Percentiles rank a stretch among this genome's conserved stretches.
Evolutionary conservation across 2,797 vertebrate species (phyloP).

Genomic region (Tragopan temminckii): DNA sequence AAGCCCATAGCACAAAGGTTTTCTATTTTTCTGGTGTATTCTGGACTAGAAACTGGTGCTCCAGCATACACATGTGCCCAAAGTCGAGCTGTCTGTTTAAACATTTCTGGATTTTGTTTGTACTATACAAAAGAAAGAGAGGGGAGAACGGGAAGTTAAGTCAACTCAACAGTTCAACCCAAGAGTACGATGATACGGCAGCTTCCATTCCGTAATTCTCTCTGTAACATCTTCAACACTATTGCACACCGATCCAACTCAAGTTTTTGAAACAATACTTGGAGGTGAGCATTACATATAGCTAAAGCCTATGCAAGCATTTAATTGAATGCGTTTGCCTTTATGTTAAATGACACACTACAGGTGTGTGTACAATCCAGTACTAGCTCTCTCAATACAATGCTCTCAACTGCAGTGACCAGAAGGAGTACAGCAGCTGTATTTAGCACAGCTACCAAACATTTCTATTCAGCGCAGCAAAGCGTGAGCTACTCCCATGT

Average conservation of each 20-base stretch:
- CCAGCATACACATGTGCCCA: conserved; percentile 98
- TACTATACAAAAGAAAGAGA: conserved; percentile 83
- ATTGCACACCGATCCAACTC: not conserved
- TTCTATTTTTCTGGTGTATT: conserved; percentile 99
- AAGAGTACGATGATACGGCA: not conserved
- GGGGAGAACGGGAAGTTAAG: conserved; percentile 5
- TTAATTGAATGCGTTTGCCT: not conserved
- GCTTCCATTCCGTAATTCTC: not conserved
- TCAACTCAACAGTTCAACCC: conserved; percentile 16
- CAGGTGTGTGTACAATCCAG: not conserved
- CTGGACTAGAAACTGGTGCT: conserved; percentile 95
- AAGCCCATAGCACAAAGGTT: conserved; percentile 99
- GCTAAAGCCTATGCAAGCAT: not conserved
- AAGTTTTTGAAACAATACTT: not conserved
- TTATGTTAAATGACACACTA: not conserved
- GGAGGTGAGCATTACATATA: not conserved
- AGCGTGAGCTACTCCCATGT: not conserved
- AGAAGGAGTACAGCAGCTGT: not conserved
- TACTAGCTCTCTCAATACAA: not conserved
- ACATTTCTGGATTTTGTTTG: conserved; percentile 99
- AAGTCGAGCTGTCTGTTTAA: conserved; percentile 97
- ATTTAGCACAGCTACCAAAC: not conserved
- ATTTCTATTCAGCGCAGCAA: not conserved
- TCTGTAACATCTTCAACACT: not conserved
- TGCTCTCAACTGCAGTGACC: not conserved